Percentiles rank a stretch among this genome's conserved stretches.
These are phyloP conservation scores for Acanthopagrus latus DNA, from an alignment of 2,797 vertebrate species.

Conservation along the genomic window DNA sequence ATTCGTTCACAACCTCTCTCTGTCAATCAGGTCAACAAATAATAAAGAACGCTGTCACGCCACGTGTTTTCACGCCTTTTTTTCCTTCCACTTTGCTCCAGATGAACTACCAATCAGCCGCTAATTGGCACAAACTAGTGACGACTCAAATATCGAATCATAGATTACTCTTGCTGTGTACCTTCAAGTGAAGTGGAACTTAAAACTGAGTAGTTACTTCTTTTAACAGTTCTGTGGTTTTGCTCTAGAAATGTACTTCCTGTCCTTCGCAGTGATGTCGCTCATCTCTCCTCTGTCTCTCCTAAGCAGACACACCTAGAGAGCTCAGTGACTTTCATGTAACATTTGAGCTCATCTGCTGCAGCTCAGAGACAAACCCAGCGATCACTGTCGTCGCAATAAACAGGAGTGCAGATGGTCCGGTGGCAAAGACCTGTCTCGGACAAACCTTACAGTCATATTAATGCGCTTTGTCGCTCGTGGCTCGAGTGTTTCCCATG, in stretches of 20 bases:
- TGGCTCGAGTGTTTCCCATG: slow-evolving; percentile 32
- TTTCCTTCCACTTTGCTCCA: too few species aligned
- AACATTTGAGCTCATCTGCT: slow-evolving; percentile 27
- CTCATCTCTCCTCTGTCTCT: not conserved
- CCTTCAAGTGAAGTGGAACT: too few species aligned
- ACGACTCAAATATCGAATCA: too few species aligned
- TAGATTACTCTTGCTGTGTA: too few species aligned
- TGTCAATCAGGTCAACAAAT: too few species aligned
- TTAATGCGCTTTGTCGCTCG: slow-evolving; percentile 22
- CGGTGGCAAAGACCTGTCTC: slow-evolving; percentile 18
- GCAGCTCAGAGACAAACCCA: slow-evolving; percentile 33
- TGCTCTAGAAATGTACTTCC: slow-evolving; percentile 1
- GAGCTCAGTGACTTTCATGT: slow-evolving; percentile 35
- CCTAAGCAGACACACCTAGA: slow-evolving; percentile 7
- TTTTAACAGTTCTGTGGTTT: not conserved
- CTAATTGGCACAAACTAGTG: too few species aligned
- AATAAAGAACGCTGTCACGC: too few species aligned
- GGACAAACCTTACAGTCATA: slow-evolving; percentile 21
- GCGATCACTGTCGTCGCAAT: not conserved
- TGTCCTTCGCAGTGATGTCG: not conserved
- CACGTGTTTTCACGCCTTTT: too few species aligned
- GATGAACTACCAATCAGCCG: too few species aligned
- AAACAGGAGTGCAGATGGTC: not conserved
- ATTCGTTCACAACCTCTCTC: too few species aligned
- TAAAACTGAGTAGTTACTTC: too few species aligned